Conservation (phyloP, 2,113 vertebrate genomes). For the Dipodomys stephensi region DNA sequence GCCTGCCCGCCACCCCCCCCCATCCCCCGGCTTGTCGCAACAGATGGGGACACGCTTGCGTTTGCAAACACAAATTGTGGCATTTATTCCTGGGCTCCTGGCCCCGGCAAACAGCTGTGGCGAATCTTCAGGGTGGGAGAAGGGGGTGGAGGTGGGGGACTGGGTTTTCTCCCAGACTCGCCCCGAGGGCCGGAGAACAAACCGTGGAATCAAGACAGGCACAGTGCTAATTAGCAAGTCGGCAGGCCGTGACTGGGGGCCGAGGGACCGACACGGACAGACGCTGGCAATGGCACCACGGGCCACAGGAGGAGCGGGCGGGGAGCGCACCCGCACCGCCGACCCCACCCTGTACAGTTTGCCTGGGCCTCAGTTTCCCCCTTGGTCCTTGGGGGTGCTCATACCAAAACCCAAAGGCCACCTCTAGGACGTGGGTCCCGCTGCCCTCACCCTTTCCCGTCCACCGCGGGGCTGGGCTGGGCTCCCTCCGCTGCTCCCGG, state of each 20-base stretch:
- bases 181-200: fast-evolving
- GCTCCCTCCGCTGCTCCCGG: fast-evolving
- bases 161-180: not conserved
- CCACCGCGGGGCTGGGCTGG: not conserved
- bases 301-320: too few relatives aligned
- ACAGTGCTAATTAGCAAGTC: not conserved
- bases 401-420: not conserved
- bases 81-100: not conserved
- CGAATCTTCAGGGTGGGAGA: not conserved
- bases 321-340: too few relatives aligned
- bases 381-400: not conserved
- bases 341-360: fast-evolving
- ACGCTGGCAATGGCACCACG: too few relatives aligned
- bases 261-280: not conserved
- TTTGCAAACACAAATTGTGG: slow-evolving; percentile 10
- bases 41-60: slow-evolving; percentile 47
- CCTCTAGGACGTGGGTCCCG: fast-evolving
- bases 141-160: too few relatives aligned
- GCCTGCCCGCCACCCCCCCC: not conserved
- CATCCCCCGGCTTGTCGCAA: not conserved
- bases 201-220: not conserved
- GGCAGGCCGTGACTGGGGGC: not conserved
- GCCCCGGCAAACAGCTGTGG: slow-evolving; percentile 6
- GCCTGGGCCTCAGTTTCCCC: not conserved
- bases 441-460: not conserved